Conservation (phyloP, 1,140 invertebrate species). For the Meloidogyne floridensis region DNA sequence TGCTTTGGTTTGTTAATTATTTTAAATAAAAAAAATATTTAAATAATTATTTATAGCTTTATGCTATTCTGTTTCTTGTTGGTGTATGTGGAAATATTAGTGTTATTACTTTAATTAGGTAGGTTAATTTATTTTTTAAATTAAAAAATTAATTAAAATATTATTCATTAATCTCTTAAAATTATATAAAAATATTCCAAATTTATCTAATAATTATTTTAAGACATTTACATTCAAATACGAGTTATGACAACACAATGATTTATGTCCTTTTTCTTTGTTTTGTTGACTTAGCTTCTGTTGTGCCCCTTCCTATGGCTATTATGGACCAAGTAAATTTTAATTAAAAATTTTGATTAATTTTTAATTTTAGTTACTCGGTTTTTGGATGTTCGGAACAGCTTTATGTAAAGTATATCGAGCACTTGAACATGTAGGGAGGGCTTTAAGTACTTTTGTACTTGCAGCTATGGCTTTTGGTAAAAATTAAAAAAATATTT, state of each 20-base stretch:
- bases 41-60: constrained; percentile 42
- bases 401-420: constrained; percentile 56
- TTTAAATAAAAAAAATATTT: constrained; percentile 1
- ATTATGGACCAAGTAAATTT: constrained; percentile 57
- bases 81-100: constrained; percentile 62
- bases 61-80: constrained; percentile 59
- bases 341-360: neutral
- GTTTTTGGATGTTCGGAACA: constrained; percentile 65
- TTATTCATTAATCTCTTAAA: neutral
- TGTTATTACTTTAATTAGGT: constrained; percentile 55
- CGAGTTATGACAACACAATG: constrained; percentile 61
- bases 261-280: constrained; percentile 62
- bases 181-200: no score
- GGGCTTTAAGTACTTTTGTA: constrained; percentile 58
- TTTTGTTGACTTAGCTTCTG: constrained; percentile 58
- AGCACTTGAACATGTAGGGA: constrained; percentile 54
- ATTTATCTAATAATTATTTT: constrained; percentile 30
- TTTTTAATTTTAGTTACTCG: constrained; percentile 43
- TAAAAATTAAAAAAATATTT: constrained; percentile 5
- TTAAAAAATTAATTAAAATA: neutral
- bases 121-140: constrained; percentile 11
- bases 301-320: constrained; percentile 63
- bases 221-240: constrained; percentile 57
- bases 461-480: constrained; percentile 40
- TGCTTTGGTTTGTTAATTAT: constrained; percentile 36